Evolutionary conservation across 2,113 vertebrate species (phyloP), one percentile per base, ranked within the genome.

Genomic region (Egretta garzetta): DNA sequence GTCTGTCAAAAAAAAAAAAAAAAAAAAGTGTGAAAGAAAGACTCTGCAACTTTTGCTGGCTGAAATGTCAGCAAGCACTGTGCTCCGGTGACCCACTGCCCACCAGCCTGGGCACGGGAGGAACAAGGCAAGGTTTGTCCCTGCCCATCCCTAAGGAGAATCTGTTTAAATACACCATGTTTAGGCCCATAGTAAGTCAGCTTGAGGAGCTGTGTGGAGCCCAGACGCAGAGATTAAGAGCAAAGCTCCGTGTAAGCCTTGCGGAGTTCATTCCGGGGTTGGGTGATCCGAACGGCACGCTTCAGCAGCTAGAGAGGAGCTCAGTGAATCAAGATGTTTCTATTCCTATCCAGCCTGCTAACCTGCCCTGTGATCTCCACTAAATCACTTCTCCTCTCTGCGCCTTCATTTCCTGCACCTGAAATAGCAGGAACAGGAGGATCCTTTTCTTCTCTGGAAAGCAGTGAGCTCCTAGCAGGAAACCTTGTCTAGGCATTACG

Each of bases 351-450:
- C 85, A 66, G 64, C 11, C 43, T 0, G 0, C 70, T 35, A 39
- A 24, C 73, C 84, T 28, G 63, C 88, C 70, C 84, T 62, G 87
- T 72, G 77, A 90, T 66, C 88, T 80, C 82, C 56, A 11, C 32
- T 88, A 82, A 94, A 88, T 90, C 85, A 92, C 68, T 63, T 79
- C 84, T 86, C 55, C 55, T 71, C 76, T 87, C 87, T 16, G 68
- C 4, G 14, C 70, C 88, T 81, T 92, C 85, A 90, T 95, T 90
- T 95, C 95, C 95, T 93, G 88, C 92, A 85, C 79, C 88, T 73
- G 71, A 56, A 90, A 90, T 18, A 88, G 82, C 90, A 72, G 52
- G 66, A 68, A 50, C 35, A 64, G 0, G 27, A 1, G 2, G 62
- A 28, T 75, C 81, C 50, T 41, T 32, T 59, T 41, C 35, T 67